These are phyloP conservation scores for Calyptomena viridis DNA, from an alignment of 2,113 vertebrate genomes.

Conservation along the genomic window DNA sequence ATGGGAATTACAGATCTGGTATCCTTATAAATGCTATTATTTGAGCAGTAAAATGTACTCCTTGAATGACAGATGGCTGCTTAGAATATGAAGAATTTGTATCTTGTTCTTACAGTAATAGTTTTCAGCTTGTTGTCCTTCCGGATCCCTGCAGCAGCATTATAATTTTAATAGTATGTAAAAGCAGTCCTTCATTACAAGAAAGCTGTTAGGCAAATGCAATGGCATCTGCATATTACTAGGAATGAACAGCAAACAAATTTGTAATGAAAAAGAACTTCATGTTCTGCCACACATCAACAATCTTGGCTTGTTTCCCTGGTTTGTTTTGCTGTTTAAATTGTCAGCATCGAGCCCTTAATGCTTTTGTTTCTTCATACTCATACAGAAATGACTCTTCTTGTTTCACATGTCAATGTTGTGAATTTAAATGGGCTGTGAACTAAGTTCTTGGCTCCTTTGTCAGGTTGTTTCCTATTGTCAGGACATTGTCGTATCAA, in stretches of 20 bases:
- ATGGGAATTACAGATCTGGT: background rate
- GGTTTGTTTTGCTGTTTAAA: background rate
- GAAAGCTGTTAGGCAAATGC: background rate
- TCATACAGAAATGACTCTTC: background rate
- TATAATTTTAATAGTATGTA: background rate
- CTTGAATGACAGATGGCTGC: background rate
- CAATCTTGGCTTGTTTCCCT: background rate
- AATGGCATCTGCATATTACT: background rate
- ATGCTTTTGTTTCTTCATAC: background rate
- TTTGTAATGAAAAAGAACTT: background rate
- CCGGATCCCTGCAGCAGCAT: background rate
- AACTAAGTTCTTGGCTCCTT: background rate
- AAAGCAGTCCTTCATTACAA: background rate
- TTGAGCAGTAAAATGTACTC: background rate
- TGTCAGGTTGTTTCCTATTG: background rate
- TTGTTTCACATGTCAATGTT: background rate
- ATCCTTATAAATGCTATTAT: background rate
- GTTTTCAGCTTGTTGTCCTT: background rate
- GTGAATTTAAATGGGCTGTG: background rate
- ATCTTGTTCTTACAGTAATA: background rate
- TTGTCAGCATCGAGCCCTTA: background rate
- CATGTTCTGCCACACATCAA: background rate
- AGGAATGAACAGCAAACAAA: background rate
- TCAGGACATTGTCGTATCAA: background rate
- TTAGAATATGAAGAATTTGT: background rate